Percentiles rank a stretch among this genome's conserved stretches.
phyloP scores from a whole-genome alignment of 2,113 vertebrate genomes.

The Dermatemys mawii region DNA sequence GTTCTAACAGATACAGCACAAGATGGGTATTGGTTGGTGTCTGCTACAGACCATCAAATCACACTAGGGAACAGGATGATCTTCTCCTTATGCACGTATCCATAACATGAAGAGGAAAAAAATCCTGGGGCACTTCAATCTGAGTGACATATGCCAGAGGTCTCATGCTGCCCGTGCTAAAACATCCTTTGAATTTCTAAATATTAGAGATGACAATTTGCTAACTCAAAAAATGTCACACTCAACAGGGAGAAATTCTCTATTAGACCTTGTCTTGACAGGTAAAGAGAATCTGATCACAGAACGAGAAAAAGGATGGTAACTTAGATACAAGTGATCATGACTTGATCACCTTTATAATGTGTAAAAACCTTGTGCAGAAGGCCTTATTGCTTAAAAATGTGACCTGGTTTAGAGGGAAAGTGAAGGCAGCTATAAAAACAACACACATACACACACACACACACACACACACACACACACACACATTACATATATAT shows the following conservation, averaged over 20 bases:
- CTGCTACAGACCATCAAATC: neutral
- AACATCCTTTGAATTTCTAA: neutral
- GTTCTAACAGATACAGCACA: neutral
- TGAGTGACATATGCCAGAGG: neutral
- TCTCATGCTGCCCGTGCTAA: neutral
- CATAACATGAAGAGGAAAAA: neutral
- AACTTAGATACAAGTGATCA: neutral
- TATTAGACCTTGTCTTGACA: neutral
- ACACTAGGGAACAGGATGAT: neutral
- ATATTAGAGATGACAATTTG: neutral
- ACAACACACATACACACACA: too few relatives aligned
- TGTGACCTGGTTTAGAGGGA: neutral
- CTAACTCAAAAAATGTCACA: neutral
- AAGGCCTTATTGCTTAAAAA: neutral
- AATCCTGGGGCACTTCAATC: neutral
- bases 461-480: too few relatives aligned
- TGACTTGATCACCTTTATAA: neutral
- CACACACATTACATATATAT: too few relatives aligned
- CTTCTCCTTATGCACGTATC: neutral
- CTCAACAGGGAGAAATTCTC: neutral
- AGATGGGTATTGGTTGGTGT: neutral
- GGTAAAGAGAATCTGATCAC: neutral
- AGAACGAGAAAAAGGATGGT: neutral
- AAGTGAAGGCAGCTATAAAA: neutral
- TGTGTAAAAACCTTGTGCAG: neutral